Evolutionary conservation across 2,797 vertebrate species (phyloP), one percentile per base, ranked within the genome.

Genomic region (Sebastes hubbsi): DNA sequence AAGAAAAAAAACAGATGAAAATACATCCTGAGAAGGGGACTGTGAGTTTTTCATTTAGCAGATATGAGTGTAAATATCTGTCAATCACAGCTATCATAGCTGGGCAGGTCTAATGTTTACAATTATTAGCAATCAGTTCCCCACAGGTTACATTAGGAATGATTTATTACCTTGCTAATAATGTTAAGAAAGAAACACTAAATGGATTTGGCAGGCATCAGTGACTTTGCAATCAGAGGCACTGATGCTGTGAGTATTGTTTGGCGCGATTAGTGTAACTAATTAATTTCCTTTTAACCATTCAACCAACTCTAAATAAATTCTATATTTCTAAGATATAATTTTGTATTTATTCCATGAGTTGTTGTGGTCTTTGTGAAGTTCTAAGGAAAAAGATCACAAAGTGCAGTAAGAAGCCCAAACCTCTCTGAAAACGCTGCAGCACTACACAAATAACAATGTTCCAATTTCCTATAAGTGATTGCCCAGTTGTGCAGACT

Each of bases 141-240:
- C 59, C 36, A 68, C 55, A 77, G 38, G 74, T 84, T 69, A 64
- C 55, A 77, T 46, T 60, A 58, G 32, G 29, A 66, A 68, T 55
- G 8, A 85, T 82, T 56, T 65, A 73, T 71, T 59, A 69, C 68
- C 29, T 56, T 6, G 10, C 52, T 60, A 64, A 59, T 75, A 25
- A 64, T 77, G 13, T 52, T 32, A 56, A 49, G 65, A 38, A 81
- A 58, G 2, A n/a, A 2, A 10, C 52, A 25, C 20, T 20, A 65
- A 75, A 67, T 75, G 25, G 46, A 67, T 82, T 52, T 61, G 16
- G 25, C 60, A 88, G 70, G 83, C 81, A 68, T 73, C 75, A 78
- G 62, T 81, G 72, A 55, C 52, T 87, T 81, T 73, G 68, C 72
- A 86, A 81, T 87, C 74, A 86, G 63, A 78, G 24, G 20, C 64